Conservation (phyloP, 2,888 invertebrate species). For the Myopa testacea region DNA sequence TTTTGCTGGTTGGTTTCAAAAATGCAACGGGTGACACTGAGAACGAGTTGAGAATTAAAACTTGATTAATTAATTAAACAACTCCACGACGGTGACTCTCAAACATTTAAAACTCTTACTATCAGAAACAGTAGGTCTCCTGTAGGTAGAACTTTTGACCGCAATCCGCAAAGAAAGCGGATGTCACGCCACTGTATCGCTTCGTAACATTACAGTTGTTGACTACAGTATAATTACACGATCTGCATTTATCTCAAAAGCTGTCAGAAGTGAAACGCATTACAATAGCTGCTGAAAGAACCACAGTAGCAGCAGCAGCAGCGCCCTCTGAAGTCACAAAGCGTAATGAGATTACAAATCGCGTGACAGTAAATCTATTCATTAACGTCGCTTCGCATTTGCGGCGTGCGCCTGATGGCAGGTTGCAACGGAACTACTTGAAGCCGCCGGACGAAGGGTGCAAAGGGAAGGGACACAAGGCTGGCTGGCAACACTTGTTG, state of each 20-base stretch:
- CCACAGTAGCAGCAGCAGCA: background rate
- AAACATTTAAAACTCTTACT: too few relatives aligned
- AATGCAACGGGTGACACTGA: too few relatives aligned
- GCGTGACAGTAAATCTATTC: conserved; percentile 49
- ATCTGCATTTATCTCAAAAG: background rate
- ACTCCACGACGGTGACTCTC: too few relatives aligned
- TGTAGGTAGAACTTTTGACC: too few relatives aligned
- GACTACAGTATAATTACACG: conserved; percentile 3
- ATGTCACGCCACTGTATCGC: background rate
- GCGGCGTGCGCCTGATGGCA: conserved; percentile 4
- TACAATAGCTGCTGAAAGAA: background rate
- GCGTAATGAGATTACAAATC: conserved; percentile 43
- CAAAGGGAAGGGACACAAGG: background rate
- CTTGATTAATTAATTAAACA: too few relatives aligned
- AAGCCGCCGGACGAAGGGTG: background rate
- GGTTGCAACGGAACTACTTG: background rate
- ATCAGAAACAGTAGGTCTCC: too few relatives aligned
- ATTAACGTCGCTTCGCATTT: conserved; percentile 47
- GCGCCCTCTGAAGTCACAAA: conserved; percentile 19
- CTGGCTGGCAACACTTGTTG: background rate
- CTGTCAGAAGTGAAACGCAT: background rate
- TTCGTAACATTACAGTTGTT: background rate
- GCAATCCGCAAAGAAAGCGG: too few relatives aligned
- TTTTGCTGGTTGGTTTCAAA: too few relatives aligned
- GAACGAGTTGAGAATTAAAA: too few relatives aligned